Base-by-base conservation (phyloP, 2,113 vertebrate species). In the Macrotus californicus region DNA sequence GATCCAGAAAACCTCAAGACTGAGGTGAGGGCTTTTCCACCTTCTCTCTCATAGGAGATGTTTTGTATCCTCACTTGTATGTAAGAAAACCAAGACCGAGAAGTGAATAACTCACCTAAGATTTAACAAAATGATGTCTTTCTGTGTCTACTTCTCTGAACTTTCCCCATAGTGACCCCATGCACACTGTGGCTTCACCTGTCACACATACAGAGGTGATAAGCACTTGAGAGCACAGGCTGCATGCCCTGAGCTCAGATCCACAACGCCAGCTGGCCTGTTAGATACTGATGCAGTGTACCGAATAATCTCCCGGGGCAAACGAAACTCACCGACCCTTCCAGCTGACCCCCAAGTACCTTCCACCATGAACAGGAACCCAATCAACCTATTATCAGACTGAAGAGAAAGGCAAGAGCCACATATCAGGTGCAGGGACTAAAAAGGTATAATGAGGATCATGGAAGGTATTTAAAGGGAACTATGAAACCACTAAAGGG, bases 31-130 rank as follows among this genome's bases (percentile, higher is more conserved):
- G 31, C 14, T 73, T 92, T 93, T 83, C 76, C 70, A 93, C 7
- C 80, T 95, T 69, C 36, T 91, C 54, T 72, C 43, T 50, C 67
- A 13, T 50, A 87, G 7, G n/a, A 76, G 21, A 79, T 66, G 50
- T 91, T 94, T 85, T 96, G n/a, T 85, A 76, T 76, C 29, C 21
- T 84, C 48, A 84, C 46, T 92, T 70, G 72, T 3, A 83, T 8
- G 11, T 36, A 69, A 87, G 36, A 80, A 88, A 92, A 88, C 7
- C 50, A 89, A 94, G 61, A 66, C 4, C 91, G 4, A 77, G 50
- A 94, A 7, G 41, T 73, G 64, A 83, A 22, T 66, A 95, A 94
- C 41, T 85, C 64, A 69, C 13, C 70, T 48, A 56, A 64, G 39
- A 91, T 41, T 87, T 66, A 91, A 76, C 29, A 70, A 91, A 64